Evolutionary conservation across 2,888 invertebrate species (phyloP).

Genomic region (Drosophila cracens): DNA sequence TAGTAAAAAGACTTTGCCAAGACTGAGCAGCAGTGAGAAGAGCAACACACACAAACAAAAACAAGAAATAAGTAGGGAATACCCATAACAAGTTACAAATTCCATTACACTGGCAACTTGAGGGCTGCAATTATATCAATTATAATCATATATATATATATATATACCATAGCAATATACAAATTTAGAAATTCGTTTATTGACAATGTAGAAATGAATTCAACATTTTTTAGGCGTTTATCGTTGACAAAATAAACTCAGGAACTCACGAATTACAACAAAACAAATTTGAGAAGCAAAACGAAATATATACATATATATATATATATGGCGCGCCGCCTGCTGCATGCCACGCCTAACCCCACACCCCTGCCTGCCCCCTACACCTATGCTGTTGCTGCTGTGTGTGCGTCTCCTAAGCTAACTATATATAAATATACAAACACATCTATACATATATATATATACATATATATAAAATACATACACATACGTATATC

Average conservation of each 20-base stretch:
- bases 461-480: conserved; percentile 4
- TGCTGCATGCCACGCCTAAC: conserved; percentile 48
- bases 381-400: conserved; percentile 21
- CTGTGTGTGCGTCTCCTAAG: conserved; percentile 39
- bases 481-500: conserved; percentile 12
- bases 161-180: conserved; percentile 35
- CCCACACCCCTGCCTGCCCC: conserved; percentile 10
- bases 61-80: conserved; percentile 8
- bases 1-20: conserved; percentile 74
- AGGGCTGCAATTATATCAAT: conserved; percentile 49
- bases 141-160: conserved; percentile 20
- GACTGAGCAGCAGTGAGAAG: conserved; percentile 70
- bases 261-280: conserved; percentile 63
- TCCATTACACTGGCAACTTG: conserved; percentile 37
- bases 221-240: conserved; percentile 53
- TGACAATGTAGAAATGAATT: conserved; percentile 21
- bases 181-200: conserved; percentile 40
- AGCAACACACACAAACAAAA: conserved; percentile 39
- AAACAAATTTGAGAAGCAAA: conserved; percentile 26
- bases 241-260: conserved; percentile 62
- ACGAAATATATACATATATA: conserved; percentile 16
- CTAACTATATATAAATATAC: conserved; percentile 25
- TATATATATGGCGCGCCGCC: conserved; percentile 56
- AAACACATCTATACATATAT: conserved; percentile 11
- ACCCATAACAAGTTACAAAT: conserved; percentile 26